phyloP scores from a whole-genome alignment of 2,113 vertebrate genomes.

The Neogobius melanostomus region DNA sequence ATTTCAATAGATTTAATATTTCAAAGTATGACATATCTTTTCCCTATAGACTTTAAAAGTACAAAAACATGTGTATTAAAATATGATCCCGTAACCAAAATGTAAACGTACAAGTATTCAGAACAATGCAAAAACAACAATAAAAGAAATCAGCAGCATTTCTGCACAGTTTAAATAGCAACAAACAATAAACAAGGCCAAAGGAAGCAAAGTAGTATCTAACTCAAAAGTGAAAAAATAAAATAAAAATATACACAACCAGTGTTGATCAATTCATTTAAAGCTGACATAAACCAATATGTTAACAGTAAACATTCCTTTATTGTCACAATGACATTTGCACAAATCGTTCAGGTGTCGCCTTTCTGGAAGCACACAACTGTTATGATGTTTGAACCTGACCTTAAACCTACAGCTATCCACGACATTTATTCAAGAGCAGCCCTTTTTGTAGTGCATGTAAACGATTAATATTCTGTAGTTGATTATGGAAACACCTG shows the following conservation, averaged over 20 bases:
- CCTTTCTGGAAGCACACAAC: background rate
- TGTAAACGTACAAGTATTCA: constrained; percentile 43
- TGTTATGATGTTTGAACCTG: background rate
- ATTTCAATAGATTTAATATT: constrained; percentile 66
- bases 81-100: constrained; percentile 33
- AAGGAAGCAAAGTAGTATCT: constrained; percentile 9
- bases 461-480: background rate
- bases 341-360: constrained; percentile 23
- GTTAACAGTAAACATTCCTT: constrained; percentile 4
- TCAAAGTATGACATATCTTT: constrained; percentile 54
- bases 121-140: background rate
- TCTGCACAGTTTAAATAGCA: constrained; percentile 1
- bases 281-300: constrained; percentile 11
- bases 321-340: constrained; percentile 19
- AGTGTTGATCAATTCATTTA: constrained; percentile 12
- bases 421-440: background rate
- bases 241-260: constrained; percentile 15
- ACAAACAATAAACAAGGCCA: constrained; percentile 14
- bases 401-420: background rate
- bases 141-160: background rate
- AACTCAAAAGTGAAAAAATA: constrained; percentile 3
- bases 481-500: background rate
- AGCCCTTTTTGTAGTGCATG: background rate
- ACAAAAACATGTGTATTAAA: constrained; percentile 55
- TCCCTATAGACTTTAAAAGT: constrained; percentile 52